These are phyloP conservation scores for Paramuricea clavata DNA, from an alignment of 92 coral and sea anemone genomes.

Conservation along the genomic window DNA sequence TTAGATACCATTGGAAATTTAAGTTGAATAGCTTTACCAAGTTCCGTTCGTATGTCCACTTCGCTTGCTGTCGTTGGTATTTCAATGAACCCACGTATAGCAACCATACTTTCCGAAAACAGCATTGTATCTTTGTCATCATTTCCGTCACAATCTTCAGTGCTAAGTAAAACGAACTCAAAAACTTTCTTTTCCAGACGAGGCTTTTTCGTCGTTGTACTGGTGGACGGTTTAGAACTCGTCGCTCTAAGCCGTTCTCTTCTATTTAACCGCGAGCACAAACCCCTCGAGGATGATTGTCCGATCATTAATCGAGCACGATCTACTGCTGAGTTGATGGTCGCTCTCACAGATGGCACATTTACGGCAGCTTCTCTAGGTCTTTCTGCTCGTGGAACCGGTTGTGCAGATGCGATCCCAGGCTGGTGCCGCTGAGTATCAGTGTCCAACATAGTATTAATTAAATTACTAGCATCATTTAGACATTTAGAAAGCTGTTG, in stretches of 20 bases:
- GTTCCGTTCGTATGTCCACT: constrained; percentile 31
- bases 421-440: background rate
- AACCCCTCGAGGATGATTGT: constrained; percentile 39
- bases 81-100: constrained; percentile 55
- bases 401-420: background rate
- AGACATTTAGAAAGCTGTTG: background rate
- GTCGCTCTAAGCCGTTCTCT: constrained; percentile 54
- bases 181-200: constrained; percentile 53
- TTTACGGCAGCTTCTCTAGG: background rate
- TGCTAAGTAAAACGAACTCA: constrained; percentile 59
- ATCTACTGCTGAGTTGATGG: constrained; percentile 54
- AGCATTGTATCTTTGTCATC: constrained; percentile 44
- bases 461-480: constrained; percentile 9
- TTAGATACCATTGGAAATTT: constrained; percentile 53
- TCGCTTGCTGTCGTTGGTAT: constrained; percentile 56
- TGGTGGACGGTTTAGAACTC: background rate
- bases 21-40: constrained; percentile 52
- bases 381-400: background rate
- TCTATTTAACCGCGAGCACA: constrained; percentile 54
- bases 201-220: constrained; percentile 13
- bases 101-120: constrained; percentile 17
- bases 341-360: constrained; percentile 3
- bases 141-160: constrained; percentile 33
- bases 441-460: background rate
- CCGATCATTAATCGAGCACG: constrained; percentile 64